These are phyloP conservation scores for Thyatira batis DNA, from an alignment of 2,888 invertebrate species.

Conservation along the genomic window DNA sequence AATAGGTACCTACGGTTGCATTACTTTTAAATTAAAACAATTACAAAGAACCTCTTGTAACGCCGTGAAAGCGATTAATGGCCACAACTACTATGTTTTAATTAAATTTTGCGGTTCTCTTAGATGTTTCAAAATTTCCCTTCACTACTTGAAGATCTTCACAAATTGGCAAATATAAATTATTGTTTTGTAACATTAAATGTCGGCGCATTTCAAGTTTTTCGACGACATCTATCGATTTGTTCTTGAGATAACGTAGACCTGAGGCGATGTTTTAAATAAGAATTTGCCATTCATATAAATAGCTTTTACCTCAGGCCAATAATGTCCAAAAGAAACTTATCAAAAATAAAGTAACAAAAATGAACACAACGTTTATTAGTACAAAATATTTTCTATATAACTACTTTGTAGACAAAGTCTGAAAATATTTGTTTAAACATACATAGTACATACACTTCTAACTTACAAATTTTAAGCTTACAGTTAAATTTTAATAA, in stretches of 20 bases:
- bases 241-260: constrained; percentile 18
- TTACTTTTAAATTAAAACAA: neutral
- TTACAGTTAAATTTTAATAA: constrained; percentile 38
- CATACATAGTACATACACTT: neutral
- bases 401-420: constrained; percentile 44
- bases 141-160: neutral
- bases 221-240: constrained; percentile 20
- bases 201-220: constrained; percentile 30
- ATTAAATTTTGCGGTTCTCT: constrained; percentile 2
- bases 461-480: neutral
- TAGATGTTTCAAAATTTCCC: constrained; percentile 1
- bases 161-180: constrained; percentile 26
- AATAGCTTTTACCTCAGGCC: no score
- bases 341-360: constrained; percentile 22
- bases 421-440: constrained; percentile 42
- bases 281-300: no score
- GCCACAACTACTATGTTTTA: neutral
- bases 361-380: constrained; percentile 31
- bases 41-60: neutral
- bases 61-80: neutral
- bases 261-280: constrained; percentile 21
- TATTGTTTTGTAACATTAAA: constrained; percentile 3
- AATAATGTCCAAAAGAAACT: no score
- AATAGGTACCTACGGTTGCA: neutral
- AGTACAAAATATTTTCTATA: constrained; percentile 44